Evolutionary conservation across 2,797 vertebrate genomes (phyloP).

Genomic region (Coendou prehensilis): DNA sequence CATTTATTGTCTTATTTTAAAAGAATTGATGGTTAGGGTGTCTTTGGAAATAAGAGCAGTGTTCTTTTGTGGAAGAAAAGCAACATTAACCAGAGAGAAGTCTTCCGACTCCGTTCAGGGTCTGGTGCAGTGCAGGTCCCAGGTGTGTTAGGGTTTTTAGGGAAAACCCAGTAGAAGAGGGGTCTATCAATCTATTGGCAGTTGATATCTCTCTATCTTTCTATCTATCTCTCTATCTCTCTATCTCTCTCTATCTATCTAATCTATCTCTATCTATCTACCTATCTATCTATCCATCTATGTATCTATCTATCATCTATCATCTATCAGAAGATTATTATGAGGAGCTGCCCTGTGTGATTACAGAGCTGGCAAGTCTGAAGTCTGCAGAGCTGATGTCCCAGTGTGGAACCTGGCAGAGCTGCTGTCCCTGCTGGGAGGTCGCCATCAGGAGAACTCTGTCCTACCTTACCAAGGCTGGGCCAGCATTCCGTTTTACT

Average conservation of each 20-base stretch:
- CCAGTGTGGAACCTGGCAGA: background rate
- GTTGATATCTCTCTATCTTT: background rate
- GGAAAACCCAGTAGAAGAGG: background rate
- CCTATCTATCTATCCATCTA: background rate
- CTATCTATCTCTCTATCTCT: no score
- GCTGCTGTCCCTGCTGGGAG: background rate
- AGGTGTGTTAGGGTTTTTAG: background rate
- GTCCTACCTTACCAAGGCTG: background rate
- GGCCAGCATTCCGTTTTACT: background rate
- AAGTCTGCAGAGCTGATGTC: background rate
- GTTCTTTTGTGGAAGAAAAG: background rate
- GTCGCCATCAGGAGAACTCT: background rate
- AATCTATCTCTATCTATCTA: no score
- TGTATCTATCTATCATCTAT: background rate
- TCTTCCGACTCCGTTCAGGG: background rate
- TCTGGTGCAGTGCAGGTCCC: background rate
- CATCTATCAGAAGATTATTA: background rate
- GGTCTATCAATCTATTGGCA: background rate
- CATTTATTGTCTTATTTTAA: slow-evolving; percentile 48
- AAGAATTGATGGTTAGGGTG: background rate
- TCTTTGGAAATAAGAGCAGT: background rate
- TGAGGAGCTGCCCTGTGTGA: background rate
- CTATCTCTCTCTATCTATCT: no score
- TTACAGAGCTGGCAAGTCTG: background rate
- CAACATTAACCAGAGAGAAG: background rate